Base-by-base conservation (phyloP, 2,797 vertebrate genomes). In the Eurystomus glaucurus region DNA sequence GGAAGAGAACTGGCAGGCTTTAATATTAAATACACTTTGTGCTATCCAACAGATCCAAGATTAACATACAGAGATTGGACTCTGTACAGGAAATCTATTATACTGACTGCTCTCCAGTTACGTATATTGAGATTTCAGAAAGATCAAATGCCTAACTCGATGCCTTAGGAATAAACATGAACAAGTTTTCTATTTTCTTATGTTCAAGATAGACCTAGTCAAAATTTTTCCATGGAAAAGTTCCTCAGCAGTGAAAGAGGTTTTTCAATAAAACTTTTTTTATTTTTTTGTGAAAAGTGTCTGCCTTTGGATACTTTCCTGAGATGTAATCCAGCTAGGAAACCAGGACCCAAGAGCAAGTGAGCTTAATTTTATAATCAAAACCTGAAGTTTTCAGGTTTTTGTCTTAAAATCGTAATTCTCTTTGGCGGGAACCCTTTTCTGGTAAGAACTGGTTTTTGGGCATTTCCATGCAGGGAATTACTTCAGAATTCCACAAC, bases 61-160 rank as follows among this genome's bases (percentile, higher is more conserved):
- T 94, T 85, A 95, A 93, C 79, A 91, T n/a, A 72, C 75, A 88
- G 86, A 60, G 28, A 88, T 43, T 88, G 90, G 82, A 90, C n/a
- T 75, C 71, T 46, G n/a, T 31, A 79, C 74, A 92, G 88, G 45
- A 94, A 85, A 85, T 79, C 81, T 68, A 48, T 92, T 50, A 25
- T 15, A 69, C 61, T 39, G 51, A 80, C 77, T 72, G 90, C 70
- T 81, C 61, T 88, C 65, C 22, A 86, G 60, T 69, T 37, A 66
- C 20, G 11, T 23, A n/a, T 29, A 60, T 35, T 78, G 83, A 90
- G n/a, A 91, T 76, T 90, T 78, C 90, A 85, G 74, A 92, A 92
- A 66, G 52, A 89, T 54, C 83, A 50, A 92, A 79, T 46, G 31
- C 54, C 39, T 29, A 37, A 48, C 16, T 74, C 48, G 43, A 60